phyloP scores from a whole-genome alignment of 1,140 invertebrate species.

The Mya arenaria region DNA sequence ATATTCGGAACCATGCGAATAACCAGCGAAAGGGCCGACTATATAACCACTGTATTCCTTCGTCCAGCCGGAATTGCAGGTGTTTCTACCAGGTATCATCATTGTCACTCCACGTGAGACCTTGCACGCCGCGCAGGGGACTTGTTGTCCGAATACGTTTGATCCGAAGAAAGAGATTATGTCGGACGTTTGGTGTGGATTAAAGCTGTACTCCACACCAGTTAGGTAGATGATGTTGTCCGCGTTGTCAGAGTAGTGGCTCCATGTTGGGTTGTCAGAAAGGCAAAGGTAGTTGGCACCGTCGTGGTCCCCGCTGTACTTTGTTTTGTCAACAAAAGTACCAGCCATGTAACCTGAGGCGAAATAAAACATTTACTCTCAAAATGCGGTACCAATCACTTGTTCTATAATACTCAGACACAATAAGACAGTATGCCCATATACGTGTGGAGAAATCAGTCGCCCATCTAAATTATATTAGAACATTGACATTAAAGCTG shows the following conservation, averaged over 20 bases:
- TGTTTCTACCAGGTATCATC: conserved; percentile 54
- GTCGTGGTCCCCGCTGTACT: background rate
- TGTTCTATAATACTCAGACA: background rate
- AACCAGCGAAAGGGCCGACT: conserved; percentile 7
- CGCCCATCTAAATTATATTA: background rate
- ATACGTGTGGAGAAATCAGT: background rate
- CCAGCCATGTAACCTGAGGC: conserved; percentile 39
- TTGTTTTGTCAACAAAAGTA: background rate
- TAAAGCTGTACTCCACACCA: conserved; percentile 27
- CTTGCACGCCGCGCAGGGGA: conserved; percentile 49
- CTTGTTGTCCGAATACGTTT: conserved; percentile 3
- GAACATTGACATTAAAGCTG: background rate
- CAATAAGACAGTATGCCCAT: background rate
- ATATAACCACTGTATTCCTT: conserved; percentile 57
- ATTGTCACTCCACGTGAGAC: conserved; percentile 11
- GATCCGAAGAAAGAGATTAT: background rate
- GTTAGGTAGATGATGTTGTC: conserved; percentile 7
- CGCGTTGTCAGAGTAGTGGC: conserved; percentile 2
- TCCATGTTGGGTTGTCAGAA: conserved; percentile 4
- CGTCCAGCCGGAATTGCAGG: conserved; percentile 49
- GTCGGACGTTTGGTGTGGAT: background rate
- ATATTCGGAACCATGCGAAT: conserved; percentile 15
- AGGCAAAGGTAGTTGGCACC: conserved; percentile 46
- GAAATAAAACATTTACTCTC: background rate
- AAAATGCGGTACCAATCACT: background rate